Conservation (phyloP, 2,797 vertebrate genomes). For the Botia kubotai region DNA sequence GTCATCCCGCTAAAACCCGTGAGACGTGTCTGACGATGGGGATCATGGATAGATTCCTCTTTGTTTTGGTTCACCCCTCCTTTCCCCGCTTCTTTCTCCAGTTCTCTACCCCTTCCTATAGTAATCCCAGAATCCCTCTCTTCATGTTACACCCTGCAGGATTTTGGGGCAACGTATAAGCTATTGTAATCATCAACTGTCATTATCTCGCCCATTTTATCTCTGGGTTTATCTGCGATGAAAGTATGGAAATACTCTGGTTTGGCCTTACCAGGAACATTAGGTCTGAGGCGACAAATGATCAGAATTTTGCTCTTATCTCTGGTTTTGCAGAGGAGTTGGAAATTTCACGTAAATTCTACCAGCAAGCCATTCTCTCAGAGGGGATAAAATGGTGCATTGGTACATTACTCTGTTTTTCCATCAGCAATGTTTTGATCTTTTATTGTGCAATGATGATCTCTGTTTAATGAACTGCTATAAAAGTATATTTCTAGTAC, state of each 20-base stretch:
- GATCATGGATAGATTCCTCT: conserved; percentile 29
- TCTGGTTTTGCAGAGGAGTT: neutral
- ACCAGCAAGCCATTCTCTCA: neutral
- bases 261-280: conserved; percentile 5
- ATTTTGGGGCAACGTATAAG: conserved; percentile 34
- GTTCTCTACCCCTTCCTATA: conserved; percentile 31
- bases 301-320: neutral
- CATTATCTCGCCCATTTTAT: conserved; percentile 41
- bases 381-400: neutral
- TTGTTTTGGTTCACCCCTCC: conserved; percentile 25
- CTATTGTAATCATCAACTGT: conserved; percentile 48
- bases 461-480: too few relatives aligned
- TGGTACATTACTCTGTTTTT: neutral
- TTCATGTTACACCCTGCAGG: conserved; percentile 44
- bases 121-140: conserved; percentile 44
- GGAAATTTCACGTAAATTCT: neutral
- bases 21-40: conserved; percentile 36
- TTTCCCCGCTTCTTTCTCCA: conserved; percentile 34
- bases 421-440: too few relatives aligned
- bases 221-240: conserved; percentile 33
- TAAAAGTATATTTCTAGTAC: too few relatives aligned
- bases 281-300: neutral
- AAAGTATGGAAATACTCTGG: conserved; percentile 27
- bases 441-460: too few relatives aligned
- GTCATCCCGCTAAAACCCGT: neutral